Percentiles rank a stretch among this genome's conserved stretches.
These are phyloP conservation scores for Encarsia formosa DNA, from an alignment of 2,888 invertebrate species.

Conservation along the genomic window DNA sequence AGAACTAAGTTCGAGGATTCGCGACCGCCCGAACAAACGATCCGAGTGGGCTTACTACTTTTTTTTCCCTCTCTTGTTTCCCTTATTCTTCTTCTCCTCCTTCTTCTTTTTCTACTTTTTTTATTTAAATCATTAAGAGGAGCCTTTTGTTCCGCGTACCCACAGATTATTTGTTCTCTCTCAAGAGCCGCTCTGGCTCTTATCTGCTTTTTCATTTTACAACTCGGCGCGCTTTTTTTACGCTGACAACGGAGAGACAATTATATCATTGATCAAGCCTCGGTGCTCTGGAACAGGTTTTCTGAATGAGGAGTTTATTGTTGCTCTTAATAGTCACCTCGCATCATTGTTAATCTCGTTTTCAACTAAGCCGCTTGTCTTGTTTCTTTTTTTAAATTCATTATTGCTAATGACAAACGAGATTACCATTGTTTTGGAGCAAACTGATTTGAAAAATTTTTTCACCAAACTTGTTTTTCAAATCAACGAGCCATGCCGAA, in stretches of 20 bases:
- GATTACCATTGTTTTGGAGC: too few species aligned
- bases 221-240: constrained; percentile 12
- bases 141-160: constrained; percentile 21
- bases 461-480: too few species aligned
- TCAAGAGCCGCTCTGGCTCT: constrained; percentile 3
- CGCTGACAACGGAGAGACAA: constrained; percentile 11
- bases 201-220: constrained; percentile 20
- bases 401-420: too few species aligned
- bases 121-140: constrained; percentile 28
- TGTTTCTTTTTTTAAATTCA: too few species aligned
- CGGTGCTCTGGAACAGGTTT: too few species aligned
- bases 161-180: constrained; percentile 25
- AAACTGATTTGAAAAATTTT: too few species aligned
- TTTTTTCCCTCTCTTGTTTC: background rate
- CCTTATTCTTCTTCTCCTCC: background rate
- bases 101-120: constrained; percentile 3
- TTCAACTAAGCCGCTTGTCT: too few species aligned
- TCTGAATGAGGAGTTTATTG: too few species aligned
- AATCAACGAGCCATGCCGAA: too few species aligned
- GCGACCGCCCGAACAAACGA: constrained; percentile 28
- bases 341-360: too few species aligned
- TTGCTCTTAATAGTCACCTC: too few species aligned
- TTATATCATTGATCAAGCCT: constrained; percentile 24
- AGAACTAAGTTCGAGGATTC: constrained; percentile 24
- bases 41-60: constrained; percentile 21